Evolutionary conservation across 2,113 vertebrate genomes (phyloP).

Genomic region (Hippocampus barbouri): DNA sequence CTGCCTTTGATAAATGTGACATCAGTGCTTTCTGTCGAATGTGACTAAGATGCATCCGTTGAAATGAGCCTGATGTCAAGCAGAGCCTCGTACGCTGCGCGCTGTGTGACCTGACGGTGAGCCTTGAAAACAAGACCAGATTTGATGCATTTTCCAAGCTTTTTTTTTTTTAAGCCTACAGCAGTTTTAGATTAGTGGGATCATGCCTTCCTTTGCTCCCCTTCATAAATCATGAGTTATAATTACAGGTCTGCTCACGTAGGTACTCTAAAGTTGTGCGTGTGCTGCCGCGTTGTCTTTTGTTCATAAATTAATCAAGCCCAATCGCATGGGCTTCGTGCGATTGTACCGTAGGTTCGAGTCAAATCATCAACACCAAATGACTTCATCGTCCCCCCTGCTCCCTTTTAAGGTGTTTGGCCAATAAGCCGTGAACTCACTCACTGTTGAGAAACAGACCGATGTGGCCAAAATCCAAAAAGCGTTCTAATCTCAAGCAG

Average conservation of each 20-base stretch:
- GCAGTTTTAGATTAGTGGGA: constrained; percentile 60
- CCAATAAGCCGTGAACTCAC: constrained; percentile 50
- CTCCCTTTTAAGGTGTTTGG: constrained; percentile 48
- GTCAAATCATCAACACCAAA: constrained; percentile 40
- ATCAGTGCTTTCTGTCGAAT: neutral
- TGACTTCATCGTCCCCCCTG: constrained; percentile 54
- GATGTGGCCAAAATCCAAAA: constrained; percentile 58
- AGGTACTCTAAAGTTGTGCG: constrained; percentile 32
- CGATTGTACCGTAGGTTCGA: constrained; percentile 40
- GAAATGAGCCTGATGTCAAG: constrained; percentile 4
- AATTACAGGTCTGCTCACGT: constrained; percentile 51
- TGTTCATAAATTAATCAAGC: constrained; percentile 13
- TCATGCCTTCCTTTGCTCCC: constrained; percentile 48
- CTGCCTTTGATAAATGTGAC: neutral
- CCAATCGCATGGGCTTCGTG: constrained; percentile 30
- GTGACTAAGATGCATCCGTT: neutral
- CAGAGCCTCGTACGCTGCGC: constrained; percentile 17
- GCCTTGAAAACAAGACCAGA: constrained; percentile 9
- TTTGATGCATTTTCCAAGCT: constrained; percentile 49
- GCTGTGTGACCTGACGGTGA: constrained; percentile 13
- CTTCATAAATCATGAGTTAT: constrained; percentile 59
- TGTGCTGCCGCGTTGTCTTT: constrained; percentile 18
- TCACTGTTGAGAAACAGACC: constrained; percentile 44
- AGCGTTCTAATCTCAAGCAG: constrained; percentile 42
- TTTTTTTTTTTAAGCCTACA: constrained; percentile 48